These are phyloP conservation scores for Alloscopus bannaensis DNA, from an alignment of 2,888 invertebrate species.

Conservation along the genomic window DNA sequence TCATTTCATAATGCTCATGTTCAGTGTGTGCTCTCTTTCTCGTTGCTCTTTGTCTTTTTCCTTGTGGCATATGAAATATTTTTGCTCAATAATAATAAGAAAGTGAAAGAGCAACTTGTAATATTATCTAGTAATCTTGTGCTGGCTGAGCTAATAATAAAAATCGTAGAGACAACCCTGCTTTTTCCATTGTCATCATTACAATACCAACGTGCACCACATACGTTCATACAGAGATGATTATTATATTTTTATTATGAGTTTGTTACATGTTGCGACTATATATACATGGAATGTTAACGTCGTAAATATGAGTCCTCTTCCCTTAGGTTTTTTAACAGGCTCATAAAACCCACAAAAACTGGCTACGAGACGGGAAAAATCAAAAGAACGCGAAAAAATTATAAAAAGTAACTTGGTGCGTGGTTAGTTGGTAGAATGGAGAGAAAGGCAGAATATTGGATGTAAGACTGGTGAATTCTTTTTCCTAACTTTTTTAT, in stretches of 20 bases:
- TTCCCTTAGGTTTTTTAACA: too few relatives aligned
- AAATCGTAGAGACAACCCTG: not conserved
- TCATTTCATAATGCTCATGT: not conserved
- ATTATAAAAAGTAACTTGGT: constrained; percentile 1
- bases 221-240: too few relatives aligned
- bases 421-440: too few relatives aligned
- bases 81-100: constrained; percentile 7
- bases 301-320: too few relatives aligned
- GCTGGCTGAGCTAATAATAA: constrained; percentile 13
- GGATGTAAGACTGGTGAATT: not conserved
- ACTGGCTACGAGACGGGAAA: constrained; percentile 1
- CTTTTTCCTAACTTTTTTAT: constrained; percentile 16
- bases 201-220: too few relatives aligned
- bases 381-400: not conserved
- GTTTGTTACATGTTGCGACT: too few relatives aligned
- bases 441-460: not conserved
- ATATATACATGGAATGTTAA: too few relatives aligned
- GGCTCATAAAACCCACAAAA: too few relatives aligned
- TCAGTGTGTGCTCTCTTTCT: too few relatives aligned
- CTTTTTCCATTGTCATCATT: constrained; percentile 15
- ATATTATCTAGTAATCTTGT: constrained; percentile 13
- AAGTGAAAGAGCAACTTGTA: not conserved
- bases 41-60: too few relatives aligned
- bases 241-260: too few relatives aligned
- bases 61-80: not conserved